phyloP scores from a whole-genome alignment of 2,113 vertebrate genomes.

The Chaetops frenatus region DNA sequence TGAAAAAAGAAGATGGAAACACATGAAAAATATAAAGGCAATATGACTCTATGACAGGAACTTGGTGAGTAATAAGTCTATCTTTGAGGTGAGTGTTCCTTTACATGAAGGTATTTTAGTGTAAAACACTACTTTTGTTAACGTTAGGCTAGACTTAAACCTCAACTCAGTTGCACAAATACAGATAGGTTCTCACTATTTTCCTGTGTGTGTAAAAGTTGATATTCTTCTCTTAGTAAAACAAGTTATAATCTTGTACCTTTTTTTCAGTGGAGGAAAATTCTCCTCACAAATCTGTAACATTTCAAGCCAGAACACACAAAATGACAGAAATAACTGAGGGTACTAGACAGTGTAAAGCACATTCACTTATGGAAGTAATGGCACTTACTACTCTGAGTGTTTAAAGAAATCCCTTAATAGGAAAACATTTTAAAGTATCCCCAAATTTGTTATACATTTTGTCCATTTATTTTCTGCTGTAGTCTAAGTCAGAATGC shows the following conservation, averaged over 20 bases:
- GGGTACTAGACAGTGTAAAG: background rate
- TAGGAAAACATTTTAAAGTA: background rate
- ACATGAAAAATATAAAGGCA: background rate
- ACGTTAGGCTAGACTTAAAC: background rate
- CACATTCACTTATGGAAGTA: background rate
- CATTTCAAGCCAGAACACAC: background rate
- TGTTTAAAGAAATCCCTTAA: background rate
- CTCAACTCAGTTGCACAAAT: background rate
- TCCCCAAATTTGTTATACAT: fast-evolving
- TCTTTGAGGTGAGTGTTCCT: background rate
- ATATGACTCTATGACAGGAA: background rate
- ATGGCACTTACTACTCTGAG: fast-evolving
- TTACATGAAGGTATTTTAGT: background rate
- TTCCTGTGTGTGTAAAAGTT: background rate
- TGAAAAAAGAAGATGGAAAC: background rate
- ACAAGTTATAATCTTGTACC: background rate
- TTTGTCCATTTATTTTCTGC: background rate
- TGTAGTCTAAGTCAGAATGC: background rate
- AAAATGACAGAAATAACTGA: background rate
- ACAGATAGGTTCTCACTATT: background rate
- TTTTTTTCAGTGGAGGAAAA: background rate
- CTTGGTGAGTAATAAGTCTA: background rate
- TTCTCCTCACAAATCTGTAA: background rate
- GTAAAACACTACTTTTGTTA: background rate
- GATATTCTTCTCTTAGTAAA: background rate